A percentile compares a stretch with the other conserved stretches of the same genome.
These are phyloP conservation scores for Dinoponera quadriceps DNA, from an alignment of 1,140 invertebrate genomes.

Conservation along the genomic window DNA sequence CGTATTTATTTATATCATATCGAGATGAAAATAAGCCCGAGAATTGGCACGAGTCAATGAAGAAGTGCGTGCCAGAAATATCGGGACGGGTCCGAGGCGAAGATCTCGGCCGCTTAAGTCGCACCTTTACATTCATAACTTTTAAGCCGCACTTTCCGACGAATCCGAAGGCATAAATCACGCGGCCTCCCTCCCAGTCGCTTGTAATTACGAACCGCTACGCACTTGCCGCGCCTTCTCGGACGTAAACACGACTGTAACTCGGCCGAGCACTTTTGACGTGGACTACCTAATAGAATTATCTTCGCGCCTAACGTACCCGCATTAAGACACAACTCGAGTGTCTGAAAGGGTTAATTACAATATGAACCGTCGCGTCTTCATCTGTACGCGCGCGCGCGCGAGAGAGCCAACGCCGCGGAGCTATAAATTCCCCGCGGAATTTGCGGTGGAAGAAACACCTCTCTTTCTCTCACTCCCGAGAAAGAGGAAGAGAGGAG, in stretches of 20 bases:
- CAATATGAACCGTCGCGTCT: slow-evolving; percentile 10
- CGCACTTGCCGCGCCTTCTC: slow-evolving; percentile 3
- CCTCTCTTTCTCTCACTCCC: neutral
- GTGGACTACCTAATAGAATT: slow-evolving; percentile 48
- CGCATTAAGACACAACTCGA: slow-evolving; percentile 36
- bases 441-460: neutral
- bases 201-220: neutral
- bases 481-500: neutral
- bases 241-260: slow-evolving; percentile 20
- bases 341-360: slow-evolving; percentile 43
- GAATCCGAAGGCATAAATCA: slow-evolving; percentile 24
- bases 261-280: slow-evolving; percentile 22
- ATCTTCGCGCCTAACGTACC: neutral
- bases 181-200: neutral
- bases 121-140: neutral
- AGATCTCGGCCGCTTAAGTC: neutral
- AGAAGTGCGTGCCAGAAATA: slow-evolving; percentile 34
- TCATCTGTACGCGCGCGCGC: slow-evolving; percentile 9
- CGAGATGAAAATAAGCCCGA: slow-evolving; percentile 46
- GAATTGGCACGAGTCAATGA: slow-evolving; percentile 53
- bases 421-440: slow-evolving; percentile 33
- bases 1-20: slow-evolving; percentile 42
- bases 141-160: slow-evolving; percentile 2
- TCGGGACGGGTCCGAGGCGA: slow-evolving; percentile 16
- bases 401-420: no score